Evolutionary conservation across 2,888 invertebrate genomes (phyloP).

Genomic region (Junonia oenone): DNA sequence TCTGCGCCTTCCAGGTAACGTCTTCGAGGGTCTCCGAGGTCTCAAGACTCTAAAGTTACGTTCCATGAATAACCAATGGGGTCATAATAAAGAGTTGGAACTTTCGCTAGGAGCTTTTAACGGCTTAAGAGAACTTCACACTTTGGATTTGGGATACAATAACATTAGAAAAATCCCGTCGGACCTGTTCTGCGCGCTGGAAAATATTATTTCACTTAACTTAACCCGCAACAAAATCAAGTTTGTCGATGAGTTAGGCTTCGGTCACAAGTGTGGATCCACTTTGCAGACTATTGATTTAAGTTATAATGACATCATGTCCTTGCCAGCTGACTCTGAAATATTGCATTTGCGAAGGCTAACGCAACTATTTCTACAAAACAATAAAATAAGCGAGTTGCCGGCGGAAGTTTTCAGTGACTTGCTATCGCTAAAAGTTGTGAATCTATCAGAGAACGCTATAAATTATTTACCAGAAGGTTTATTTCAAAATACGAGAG

Average conservation of each 20-base stretch:
- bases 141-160: slow-evolving; percentile 88
- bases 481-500: slow-evolving; percentile 88
- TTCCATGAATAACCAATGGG: slow-evolving; percentile 90
- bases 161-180: slow-evolving; percentile 89
- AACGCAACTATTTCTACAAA: slow-evolving; percentile 88
- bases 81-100: slow-evolving; percentile 84
- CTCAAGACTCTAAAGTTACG: slow-evolving; percentile 88
- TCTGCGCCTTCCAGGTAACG: slow-evolving; percentile 85
- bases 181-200: slow-evolving; percentile 87
- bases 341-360: slow-evolving; percentile 87
- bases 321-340: slow-evolving; percentile 86
- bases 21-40: slow-evolving; percentile 89
- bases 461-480: slow-evolving; percentile 89
- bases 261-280: slow-evolving; percentile 80
- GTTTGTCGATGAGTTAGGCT: slow-evolving; percentile 87
- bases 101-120: slow-evolving; percentile 85
- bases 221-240: slow-evolving; percentile 90
- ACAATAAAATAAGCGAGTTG: slow-evolving; percentile 89
- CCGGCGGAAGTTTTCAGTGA: slow-evolving; percentile 88
- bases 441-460: slow-evolving; percentile 92
- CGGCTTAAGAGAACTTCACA: slow-evolving; percentile 88
- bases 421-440: slow-evolving; percentile 86
- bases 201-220: slow-evolving; percentile 90
- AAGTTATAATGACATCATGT: slow-evolving; percentile 88
- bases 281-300: slow-evolving; percentile 89